These are phyloP conservation scores for Philonicus albiceps DNA, from an alignment of 2,888 invertebrate species.

Conservation along the genomic window DNA sequence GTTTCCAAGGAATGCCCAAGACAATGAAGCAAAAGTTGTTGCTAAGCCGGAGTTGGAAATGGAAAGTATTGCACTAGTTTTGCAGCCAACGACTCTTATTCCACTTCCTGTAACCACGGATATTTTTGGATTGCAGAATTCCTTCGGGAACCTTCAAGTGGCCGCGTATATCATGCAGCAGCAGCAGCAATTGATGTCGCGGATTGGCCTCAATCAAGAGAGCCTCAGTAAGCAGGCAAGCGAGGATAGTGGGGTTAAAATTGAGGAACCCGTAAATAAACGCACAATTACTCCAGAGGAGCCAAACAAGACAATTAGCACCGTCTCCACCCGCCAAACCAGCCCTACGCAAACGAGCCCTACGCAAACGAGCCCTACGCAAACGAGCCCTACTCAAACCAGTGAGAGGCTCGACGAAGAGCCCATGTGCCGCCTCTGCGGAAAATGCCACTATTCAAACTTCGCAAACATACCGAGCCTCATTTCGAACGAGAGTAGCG, in stretches of 20 bases:
- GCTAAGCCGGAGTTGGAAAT: conserved; percentile 51
- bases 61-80: conserved; percentile 60
- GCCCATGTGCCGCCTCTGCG: conserved; percentile 48
- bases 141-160: conserved; percentile 61
- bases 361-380: not conserved
- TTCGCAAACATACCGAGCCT: conserved; percentile 4
- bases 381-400: not conserved
- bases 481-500: not conserved
- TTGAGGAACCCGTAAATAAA: not conserved
- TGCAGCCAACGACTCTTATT: conserved; percentile 62
- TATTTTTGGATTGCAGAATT: conserved; percentile 60
- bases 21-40: conserved; percentile 50
- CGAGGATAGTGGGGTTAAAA: not conserved
- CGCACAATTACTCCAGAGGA: not conserved
- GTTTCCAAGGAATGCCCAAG: not conserved
- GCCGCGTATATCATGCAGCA: conserved; percentile 62
- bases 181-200: conserved; percentile 53
- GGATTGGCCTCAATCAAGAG: conserved; percentile 29
- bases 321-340: not conserved
- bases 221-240: not conserved
- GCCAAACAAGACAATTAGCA: not conserved
- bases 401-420: not conserved
- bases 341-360: not conserved
- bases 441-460: conserved; percentile 46
- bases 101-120: conserved; percentile 62